Conservation (phyloP, 2,888 invertebrate species). For the Psylliodes chrysocephalus region DNA sequence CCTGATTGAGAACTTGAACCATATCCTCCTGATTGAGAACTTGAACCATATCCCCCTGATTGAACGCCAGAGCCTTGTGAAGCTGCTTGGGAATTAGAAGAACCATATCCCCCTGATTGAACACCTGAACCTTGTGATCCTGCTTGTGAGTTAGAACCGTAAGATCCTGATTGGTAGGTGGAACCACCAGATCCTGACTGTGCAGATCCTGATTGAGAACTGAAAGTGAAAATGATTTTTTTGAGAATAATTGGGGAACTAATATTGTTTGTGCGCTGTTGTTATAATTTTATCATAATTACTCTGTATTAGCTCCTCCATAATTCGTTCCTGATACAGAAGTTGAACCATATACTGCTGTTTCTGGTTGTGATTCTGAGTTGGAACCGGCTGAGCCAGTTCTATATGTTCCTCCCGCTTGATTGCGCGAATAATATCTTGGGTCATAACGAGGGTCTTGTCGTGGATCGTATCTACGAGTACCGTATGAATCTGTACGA, state of each 20-base stretch:
- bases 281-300: too few relatives aligned
- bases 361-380: not conserved
- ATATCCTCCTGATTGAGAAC: slow-evolving; percentile 29
- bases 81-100: slow-evolving; percentile 15
- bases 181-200: slow-evolving; percentile 12
- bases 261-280: too few relatives aligned
- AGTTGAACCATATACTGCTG: not conserved
- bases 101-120: not conserved
- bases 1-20: slow-evolving; percentile 29
- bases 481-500: not conserved
- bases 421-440: not conserved
- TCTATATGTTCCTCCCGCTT: not conserved
- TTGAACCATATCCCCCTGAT: slow-evolving; percentile 29
- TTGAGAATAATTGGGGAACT: not conserved
- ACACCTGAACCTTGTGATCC: not conserved
- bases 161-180: not conserved
- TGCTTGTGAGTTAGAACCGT: slow-evolving; percentile 15
- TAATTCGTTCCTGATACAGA: not conserved
- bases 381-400: not conserved
- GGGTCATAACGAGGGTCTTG: not conserved
- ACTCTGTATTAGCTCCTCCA: not conserved
- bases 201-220: slow-evolving; percentile 3
- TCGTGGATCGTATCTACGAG: slow-evolving; percentile 1
- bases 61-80: not conserved
- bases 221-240: not conserved